Evolutionary conservation across 2,888 invertebrate species (phyloP).

Genomic region (Meandrusa payeni): DNA sequence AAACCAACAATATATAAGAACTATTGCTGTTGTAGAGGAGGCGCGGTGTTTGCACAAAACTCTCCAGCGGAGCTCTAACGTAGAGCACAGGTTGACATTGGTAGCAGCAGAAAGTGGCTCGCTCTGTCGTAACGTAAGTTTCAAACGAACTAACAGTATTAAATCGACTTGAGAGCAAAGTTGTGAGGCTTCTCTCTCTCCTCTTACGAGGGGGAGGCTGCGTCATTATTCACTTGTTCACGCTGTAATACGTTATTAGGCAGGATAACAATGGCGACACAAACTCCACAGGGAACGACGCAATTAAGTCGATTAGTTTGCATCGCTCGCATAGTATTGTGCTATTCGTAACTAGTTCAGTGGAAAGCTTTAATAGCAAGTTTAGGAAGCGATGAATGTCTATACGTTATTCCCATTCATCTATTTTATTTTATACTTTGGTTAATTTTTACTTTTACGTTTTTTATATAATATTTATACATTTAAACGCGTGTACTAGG

Average conservation of each 20-base stretch:
- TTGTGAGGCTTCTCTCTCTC: background rate
- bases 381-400: background rate
- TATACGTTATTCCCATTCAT: too few relatives aligned
- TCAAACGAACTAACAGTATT: constrained; percentile 7
- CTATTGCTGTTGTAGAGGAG: too few relatives aligned
- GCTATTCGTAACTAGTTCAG: constrained; percentile 4
- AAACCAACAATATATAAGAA: too few relatives aligned
- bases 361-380: background rate
- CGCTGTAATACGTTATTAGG: background rate
- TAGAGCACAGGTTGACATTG: too few relatives aligned
- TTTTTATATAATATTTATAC: too few relatives aligned
- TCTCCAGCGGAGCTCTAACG: too few relatives aligned
- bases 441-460: too few relatives aligned
- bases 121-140: too few relatives aligned
- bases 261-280: constrained; percentile 1
- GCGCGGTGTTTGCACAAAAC: background rate
- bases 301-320: constrained; percentile 23
- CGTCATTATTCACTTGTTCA: constrained; percentile 8
- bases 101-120: too few relatives aligned
- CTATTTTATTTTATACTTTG: background rate
- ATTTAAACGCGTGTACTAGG: too few relatives aligned
- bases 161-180: constrained; percentile 9
- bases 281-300: constrained; percentile 4
- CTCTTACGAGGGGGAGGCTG: background rate
- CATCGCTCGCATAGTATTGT: constrained; percentile 10